Evolutionary conservation across 2,797 vertebrate species (phyloP).

Genomic region (Garrulus glandarius): DNA sequence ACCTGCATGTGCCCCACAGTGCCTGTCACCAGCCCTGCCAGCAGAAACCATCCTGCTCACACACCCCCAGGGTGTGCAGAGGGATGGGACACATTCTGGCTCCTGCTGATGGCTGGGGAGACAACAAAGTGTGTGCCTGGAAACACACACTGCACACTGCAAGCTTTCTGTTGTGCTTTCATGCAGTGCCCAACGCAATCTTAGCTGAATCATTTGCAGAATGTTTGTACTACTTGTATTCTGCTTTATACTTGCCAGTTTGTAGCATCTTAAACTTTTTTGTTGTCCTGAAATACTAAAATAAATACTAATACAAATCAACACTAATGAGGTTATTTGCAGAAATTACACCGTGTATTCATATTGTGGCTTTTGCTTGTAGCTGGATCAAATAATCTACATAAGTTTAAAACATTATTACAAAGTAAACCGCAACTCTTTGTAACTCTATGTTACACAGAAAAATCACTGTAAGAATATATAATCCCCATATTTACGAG

Average conservation of each 20-base stretch:
- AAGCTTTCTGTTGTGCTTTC: not conserved
- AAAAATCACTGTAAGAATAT: not conserved
- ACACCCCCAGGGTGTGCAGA: accelerated
- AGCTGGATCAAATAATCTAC: not conserved
- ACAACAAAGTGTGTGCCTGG: accelerated
- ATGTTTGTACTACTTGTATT: not conserved
- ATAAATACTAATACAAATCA: not conserved
- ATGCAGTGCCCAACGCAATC: too few relatives aligned
- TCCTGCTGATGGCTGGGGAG: not conserved
- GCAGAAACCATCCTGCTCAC: accelerated
- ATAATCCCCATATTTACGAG: not conserved
- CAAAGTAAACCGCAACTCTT: not conserved
- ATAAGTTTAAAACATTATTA: not conserved
- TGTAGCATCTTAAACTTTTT: not conserved
- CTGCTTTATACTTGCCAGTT: not conserved
- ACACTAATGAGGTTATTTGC: not conserved
- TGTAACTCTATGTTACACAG: not conserved
- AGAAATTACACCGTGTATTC: not conserved
- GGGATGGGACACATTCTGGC: accelerated
- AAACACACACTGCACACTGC: not conserved
- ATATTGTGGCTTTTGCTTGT: not conserved
- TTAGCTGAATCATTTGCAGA: not conserved
- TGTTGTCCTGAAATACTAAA: not conserved
- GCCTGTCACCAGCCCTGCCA: accelerated
- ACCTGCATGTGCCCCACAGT: accelerated